A percentile compares a stretch with the other conserved stretches of the same genome.
Conservation (phyloP, 2,888 invertebrate genomes). For the Orchestes rusci region DNA sequence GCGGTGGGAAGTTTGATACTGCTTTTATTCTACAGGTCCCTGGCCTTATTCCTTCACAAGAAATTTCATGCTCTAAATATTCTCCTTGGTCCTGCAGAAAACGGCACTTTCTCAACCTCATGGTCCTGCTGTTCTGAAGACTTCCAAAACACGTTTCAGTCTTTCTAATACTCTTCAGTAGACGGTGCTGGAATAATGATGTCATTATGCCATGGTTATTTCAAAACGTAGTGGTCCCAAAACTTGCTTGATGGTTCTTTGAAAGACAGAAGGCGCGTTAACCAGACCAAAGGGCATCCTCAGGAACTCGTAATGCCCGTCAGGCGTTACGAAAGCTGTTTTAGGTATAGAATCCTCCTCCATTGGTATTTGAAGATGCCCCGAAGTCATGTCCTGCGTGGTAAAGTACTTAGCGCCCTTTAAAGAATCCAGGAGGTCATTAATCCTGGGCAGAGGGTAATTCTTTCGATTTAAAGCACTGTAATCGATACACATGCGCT, state of each 20-base stretch:
- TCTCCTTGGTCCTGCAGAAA: too few species aligned
- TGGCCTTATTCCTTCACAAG: too few species aligned
- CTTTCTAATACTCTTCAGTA: too few species aligned
- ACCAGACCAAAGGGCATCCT: not conserved
- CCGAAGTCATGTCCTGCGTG: not conserved
- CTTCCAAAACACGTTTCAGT: too few species aligned
- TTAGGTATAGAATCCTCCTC: not conserved
- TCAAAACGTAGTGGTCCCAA: too few species aligned
- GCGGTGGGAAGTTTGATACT: too few species aligned
- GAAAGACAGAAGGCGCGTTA: not conserved
- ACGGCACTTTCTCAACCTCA: too few species aligned
- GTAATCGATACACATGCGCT: slow-evolving; percentile 10
- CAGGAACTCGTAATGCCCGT: not conserved
- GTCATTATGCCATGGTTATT: too few species aligned
- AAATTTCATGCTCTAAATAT: too few species aligned
- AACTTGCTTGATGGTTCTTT: not conserved
- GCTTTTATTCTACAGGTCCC: too few species aligned
- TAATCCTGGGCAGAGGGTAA: not conserved
- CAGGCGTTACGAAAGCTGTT: not conserved
- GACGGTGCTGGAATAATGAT: too few species aligned
- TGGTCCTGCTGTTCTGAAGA: too few species aligned
- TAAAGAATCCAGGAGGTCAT: not conserved
- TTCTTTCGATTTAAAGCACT: slow-evolving; percentile 3
- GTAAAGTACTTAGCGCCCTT: not conserved
- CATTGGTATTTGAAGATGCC: not conserved